Base-by-base conservation (phyloP, 2,888 invertebrate species). In the Yponomeuta cagnagella region DNA sequence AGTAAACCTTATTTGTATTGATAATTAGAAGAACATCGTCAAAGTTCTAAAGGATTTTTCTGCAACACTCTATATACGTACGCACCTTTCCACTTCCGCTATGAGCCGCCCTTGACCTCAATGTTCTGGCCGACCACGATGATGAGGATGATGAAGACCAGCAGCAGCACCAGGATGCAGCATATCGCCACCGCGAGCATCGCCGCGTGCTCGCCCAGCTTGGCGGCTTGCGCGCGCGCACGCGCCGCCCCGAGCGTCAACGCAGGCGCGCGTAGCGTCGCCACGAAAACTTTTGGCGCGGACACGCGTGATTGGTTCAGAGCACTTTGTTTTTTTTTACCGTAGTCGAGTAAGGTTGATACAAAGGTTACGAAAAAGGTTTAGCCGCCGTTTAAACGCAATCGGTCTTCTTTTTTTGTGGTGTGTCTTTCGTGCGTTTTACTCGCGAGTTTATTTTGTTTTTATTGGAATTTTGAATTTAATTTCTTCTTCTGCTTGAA, bases 171-270 rank as follows among this genome's bases (percentile, higher is more conserved):
- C 80, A 96, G 93, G 81, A 96, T 96, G 88, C 96, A 96, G 90
- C 96, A 96, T 78, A 96, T 96, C 79, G 96, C 96, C 79, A 96
- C 96, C 74, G 96, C 96, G 83, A 96, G 95, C 96, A 96, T 96
- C 76, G 93, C 92, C 77, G 92, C 90, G 90, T 93, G 93, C 80
- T 92, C 93, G 84, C 92, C 91, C 92, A 92, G 91, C 84, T 90
- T 90, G 88, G 82, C 81, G 81, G 84, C 83, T 83, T 86, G 80
- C 75, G 85, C 86, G 81, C 86, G 65, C 48, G 37, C 15, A 10
- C 69, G 71, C 69, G 71, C 71, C 71, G 70, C 72, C 33, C 71
- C 37, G 37, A 63, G 70, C 68, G 86, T 84, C 79, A 83, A 81
- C 75, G 80, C 77, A 73, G 82, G 84, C 77, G 79, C 81, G 63